Conservation (phyloP, 2,113 vertebrate species). For the Antechinus stuartii region DNA sequence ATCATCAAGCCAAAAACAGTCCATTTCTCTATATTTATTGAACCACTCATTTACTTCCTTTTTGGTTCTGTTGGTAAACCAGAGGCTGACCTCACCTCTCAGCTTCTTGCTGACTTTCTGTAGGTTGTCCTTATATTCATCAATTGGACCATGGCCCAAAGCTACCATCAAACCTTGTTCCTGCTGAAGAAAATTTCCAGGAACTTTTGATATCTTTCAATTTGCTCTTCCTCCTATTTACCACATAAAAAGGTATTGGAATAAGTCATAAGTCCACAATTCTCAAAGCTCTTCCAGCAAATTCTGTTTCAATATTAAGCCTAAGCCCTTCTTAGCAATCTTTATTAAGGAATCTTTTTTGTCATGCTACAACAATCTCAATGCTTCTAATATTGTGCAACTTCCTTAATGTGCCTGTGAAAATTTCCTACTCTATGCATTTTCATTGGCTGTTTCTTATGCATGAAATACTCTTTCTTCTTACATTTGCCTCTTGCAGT, state of each 20-base stretch:
- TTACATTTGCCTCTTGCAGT: neutral
- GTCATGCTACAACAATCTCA: neutral
- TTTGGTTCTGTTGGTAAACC: neutral
- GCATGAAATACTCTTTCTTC: neutral
- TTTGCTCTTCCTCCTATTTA: slow-evolving; percentile 94
- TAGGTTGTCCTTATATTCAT: neutral
- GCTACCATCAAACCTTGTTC: neutral
- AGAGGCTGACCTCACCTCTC: neutral
- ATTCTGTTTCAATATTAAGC: slow-evolving; percentile 87
- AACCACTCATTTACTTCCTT: neutral
- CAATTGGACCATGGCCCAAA: neutral
- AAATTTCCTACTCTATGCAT: neutral
- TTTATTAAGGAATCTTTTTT: slow-evolving; percentile 89
- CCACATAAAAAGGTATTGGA: slow-evolving; percentile 90
- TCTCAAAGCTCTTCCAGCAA: slow-evolving; percentile 91
- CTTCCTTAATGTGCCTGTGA: neutral
- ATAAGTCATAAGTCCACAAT: slow-evolving; percentile 94
- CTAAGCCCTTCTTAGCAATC: slow-evolving; percentile 90
- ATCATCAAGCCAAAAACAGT: neutral
- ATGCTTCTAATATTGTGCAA: neutral
- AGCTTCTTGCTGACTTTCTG: neutral
- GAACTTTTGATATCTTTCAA: slow-evolving; percentile 92
- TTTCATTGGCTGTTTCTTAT: neutral
- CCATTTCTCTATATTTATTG: neutral
- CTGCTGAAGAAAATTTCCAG: slow-evolving; percentile 85